Evolutionary conservation across 2,113 vertebrate species (phyloP), one percentile per base, ranked within the genome.

Genomic region (Nothobranchius kuhntae): DNA sequence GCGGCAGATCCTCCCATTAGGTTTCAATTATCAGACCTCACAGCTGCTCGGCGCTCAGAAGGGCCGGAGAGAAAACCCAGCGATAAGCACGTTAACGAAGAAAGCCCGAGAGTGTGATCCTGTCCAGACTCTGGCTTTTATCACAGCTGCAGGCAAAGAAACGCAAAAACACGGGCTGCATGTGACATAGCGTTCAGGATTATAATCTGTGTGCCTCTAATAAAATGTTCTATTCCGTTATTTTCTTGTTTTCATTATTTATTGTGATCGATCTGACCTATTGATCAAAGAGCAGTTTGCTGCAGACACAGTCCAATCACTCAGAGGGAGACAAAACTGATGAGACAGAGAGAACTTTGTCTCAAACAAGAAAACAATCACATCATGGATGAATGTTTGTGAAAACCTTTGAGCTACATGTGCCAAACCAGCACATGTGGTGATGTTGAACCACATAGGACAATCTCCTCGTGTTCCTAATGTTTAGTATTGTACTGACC

Each of bases 21-120:
- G 60, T 68, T 71, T 81, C 80, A 88, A 92, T 91, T 86, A 90
- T 80, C 78, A 58, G 82, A 53, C 77, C 77, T 77, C 56, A 54
- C 74, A 81, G 86, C 81, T 67, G 84, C 69, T 71, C n/a, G 65
- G 55, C 44, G n/a, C 76, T 81, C 35, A 51, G 71, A 44, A 61
- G 75, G 42, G 59, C 68, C 65, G 55, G 53, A 83, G 79, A 74
- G 71, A 89, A 85, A 73, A 85, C 59, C 62, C 54, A 65, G 61
- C 46, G 72, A 84, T 90, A 92, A 91, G 71, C 70, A 75, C 61
- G 84, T 87, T 89, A 84, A 30, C 1, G 53, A 54, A 45, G 53
- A 81, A 64, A 55, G 65, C 61, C 56, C 48, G 11, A 51, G 53
- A 53, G 54, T 54, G 45, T 53, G 72, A 82, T 63, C 7, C 50